Conservation (phyloP, 2,888 invertebrate species). For the Eupithecia subumbrata region DNA sequence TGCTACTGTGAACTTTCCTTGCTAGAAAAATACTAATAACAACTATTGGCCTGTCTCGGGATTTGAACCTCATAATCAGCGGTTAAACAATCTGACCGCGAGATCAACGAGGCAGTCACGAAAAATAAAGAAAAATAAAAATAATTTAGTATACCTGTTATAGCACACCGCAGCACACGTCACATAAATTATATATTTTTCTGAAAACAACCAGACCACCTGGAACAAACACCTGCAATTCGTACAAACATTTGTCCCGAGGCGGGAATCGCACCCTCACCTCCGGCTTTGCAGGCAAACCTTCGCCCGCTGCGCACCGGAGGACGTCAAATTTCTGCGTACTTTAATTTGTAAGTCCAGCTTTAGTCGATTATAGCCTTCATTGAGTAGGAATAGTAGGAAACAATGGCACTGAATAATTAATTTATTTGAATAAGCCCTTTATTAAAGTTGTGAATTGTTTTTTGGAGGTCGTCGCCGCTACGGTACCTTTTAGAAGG, state of each 20-base stretch:
- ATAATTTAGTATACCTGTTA: too few species aligned
- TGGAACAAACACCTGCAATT: too few species aligned
- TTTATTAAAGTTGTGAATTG: conserved; percentile 29
- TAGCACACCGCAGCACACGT: too few species aligned
- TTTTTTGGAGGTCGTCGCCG: conserved; percentile 20
- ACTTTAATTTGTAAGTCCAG: neutral
- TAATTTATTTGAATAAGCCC: conserved; percentile 33
- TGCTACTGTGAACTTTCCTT: too few species aligned
- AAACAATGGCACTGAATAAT: conserved; percentile 34
- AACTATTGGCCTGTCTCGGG: too few species aligned
- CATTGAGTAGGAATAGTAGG: conserved; percentile 33
- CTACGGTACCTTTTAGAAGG: conserved; percentile 20
- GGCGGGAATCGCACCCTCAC: neutral
- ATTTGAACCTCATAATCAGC: too few species aligned
- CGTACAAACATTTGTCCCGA: too few species aligned
- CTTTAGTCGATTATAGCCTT: conserved; percentile 11
- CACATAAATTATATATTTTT: neutral
- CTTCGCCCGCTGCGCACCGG: neutral
- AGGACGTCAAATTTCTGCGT: neutral
- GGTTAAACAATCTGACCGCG: too few species aligned
- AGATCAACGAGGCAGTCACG: too few species aligned
- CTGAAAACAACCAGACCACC: too few species aligned
- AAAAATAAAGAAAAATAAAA: too few species aligned
- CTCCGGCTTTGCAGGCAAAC: neutral
- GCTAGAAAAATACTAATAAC: too few species aligned